phyloP scores from a whole-genome alignment of 2,888 invertebrate genomes.

The Drosophila austrosaltans region DNA sequence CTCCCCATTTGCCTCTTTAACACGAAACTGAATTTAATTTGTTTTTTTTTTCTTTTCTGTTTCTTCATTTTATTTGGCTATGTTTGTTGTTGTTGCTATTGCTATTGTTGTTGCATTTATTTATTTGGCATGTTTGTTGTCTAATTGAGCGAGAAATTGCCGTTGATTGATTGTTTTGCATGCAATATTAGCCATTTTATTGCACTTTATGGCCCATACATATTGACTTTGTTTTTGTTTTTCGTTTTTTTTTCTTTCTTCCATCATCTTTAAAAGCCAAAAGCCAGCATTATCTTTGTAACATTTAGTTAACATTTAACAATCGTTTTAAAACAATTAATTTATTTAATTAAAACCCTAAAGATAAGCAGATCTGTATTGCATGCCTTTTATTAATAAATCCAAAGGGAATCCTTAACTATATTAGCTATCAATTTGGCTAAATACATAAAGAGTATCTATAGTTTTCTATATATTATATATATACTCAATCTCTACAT shows the following conservation, averaged over 20 bases:
- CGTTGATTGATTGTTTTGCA: constrained; percentile 82
- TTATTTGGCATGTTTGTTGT: constrained; percentile 75
- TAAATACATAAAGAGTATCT: too few species aligned
- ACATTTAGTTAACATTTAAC: too few species aligned
- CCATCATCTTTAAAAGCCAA: not conserved
- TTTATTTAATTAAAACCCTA: too few species aligned
- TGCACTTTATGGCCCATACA: constrained; percentile 25
- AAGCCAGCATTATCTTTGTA: too few species aligned
- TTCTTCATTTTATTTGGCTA: constrained; percentile 26
- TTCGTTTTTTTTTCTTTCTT: too few species aligned
- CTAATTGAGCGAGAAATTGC: constrained; percentile 83
- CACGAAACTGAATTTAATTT: constrained; percentile 77
- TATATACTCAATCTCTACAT: too few species aligned
- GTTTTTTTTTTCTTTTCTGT: constrained; percentile 51
- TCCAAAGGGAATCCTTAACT: too few species aligned
- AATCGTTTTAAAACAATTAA: too few species aligned
- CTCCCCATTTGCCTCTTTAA: constrained; percentile 67
- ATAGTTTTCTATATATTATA: too few species aligned
- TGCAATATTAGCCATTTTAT: constrained; percentile 59
- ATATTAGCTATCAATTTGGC: too few species aligned
- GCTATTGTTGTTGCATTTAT: constrained; percentile 28
- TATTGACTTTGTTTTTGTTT: constrained; percentile 19
- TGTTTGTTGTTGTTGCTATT: constrained; percentile 36
- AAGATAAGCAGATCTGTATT: too few species aligned
- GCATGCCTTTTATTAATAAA: too few species aligned